Conservation (phyloP, 2,888 invertebrate species). For the Panopea generosa region DNA sequence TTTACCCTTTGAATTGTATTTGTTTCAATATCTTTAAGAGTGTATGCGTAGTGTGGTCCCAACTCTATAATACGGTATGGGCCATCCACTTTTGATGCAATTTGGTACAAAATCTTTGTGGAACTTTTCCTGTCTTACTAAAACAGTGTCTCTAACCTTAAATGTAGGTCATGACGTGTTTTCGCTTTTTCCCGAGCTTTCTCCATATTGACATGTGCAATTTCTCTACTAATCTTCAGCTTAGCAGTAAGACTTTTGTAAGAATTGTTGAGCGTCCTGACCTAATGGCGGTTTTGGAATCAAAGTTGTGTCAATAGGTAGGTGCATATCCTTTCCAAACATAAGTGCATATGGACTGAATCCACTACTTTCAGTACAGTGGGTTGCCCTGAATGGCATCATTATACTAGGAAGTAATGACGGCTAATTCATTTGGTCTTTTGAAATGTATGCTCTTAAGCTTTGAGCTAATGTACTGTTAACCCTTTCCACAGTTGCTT, state of each 20-base stretch:
- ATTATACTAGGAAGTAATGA: constrained; percentile 36
- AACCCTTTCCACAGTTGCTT: no score
- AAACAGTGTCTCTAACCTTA: constrained; percentile 32
- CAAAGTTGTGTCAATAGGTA: constrained; percentile 18
- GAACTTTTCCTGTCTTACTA: constrained; percentile 8
- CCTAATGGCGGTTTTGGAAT: constrained; percentile 33
- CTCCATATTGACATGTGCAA: constrained; percentile 31
- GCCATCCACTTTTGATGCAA: constrained; percentile 44
- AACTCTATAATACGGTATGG: constrained; percentile 33
- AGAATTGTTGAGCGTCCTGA: constrained; percentile 3
- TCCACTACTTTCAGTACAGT: constrained; percentile 4
- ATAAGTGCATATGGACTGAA: constrained; percentile 5
- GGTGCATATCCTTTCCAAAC: constrained; percentile 25
- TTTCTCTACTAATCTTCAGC: constrained; percentile 17
- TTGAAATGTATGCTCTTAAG: constrained; percentile 37
- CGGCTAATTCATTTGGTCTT: constrained; percentile 47
- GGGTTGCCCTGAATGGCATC: constrained; percentile 40
- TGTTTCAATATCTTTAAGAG: constrained; percentile 9
- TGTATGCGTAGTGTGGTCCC: constrained; percentile 45
- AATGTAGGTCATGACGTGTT: constrained; percentile 34
- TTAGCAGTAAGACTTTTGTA: constrained; percentile 10
- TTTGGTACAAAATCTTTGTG: constrained; percentile 27
- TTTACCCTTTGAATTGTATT: no score
- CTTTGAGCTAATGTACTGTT: constrained; percentile 38
- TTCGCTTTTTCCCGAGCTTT: constrained; percentile 11